Evolutionary conservation across 2,888 invertebrate species (phyloP).

Genomic region (Stratiomys singularior): DNA sequence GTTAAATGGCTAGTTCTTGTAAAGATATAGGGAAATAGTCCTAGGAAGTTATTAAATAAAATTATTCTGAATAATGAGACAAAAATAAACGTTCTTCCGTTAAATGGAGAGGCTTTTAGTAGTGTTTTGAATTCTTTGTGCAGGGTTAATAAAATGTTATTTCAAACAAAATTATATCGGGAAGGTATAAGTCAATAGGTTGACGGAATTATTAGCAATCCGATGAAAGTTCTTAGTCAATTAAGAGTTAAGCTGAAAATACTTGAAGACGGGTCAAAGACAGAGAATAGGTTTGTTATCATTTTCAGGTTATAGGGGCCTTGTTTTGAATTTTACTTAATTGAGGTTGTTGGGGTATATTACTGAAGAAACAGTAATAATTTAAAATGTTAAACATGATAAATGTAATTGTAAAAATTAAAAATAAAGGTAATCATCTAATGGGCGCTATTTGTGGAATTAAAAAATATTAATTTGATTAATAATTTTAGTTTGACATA

Average conservation of each 20-base stretch:
- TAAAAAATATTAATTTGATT: conserved; percentile 70
- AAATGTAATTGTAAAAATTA: conserved; percentile 65
- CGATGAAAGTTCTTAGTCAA: conserved; percentile 70
- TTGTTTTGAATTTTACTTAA: conserved; percentile 56
- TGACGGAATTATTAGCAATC: conserved; percentile 68
- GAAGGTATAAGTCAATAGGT: conserved; percentile 69
- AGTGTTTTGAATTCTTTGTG: conserved; percentile 72
- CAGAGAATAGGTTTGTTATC: conserved; percentile 76
- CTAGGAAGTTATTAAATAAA: conserved; percentile 76
- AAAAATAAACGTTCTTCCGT: conserved; percentile 70
- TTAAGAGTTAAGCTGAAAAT: conserved; percentile 69
- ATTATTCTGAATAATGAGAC: conserved; percentile 70
- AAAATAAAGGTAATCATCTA: conserved; percentile 66
- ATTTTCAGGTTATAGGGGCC: conserved; percentile 68
- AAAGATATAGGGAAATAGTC: conserved; percentile 78
- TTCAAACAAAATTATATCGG: conserved; percentile 68
- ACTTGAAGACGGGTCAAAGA: conserved; percentile 73
- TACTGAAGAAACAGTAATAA: conserved; percentile 66
- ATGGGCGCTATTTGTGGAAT: conserved; percentile 77
- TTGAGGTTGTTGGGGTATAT: conserved; percentile 58
- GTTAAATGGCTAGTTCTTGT: conserved; percentile 74
- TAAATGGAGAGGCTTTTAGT: conserved; percentile 65
- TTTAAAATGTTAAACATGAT: conserved; percentile 68
- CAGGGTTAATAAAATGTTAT: conserved; percentile 65
- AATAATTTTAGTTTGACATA: conserved; percentile 77